Conservation (phyloP, 1,140 invertebrate species). For the Nixonia krombeini region DNA sequence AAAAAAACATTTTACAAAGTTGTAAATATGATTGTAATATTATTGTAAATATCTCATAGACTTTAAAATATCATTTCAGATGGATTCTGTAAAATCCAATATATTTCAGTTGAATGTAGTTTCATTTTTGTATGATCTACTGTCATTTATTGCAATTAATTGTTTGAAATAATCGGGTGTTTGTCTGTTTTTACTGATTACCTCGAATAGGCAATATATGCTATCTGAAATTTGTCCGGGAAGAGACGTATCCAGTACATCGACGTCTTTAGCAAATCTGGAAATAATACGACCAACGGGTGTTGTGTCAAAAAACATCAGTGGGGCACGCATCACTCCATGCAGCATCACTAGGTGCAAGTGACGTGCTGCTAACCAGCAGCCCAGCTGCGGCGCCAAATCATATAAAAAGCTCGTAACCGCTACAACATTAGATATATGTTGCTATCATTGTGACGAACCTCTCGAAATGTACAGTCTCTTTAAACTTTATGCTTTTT, state of each 20-base stretch:
- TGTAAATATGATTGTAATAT: no score
- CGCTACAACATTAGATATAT: constrained; percentile 75
- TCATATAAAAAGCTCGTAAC: constrained; percentile 78
- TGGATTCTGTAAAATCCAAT: neutral
- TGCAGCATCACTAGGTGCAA: constrained; percentile 84
- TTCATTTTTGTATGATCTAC: neutral
- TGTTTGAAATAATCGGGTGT: neutral
- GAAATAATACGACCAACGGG: constrained; percentile 89
- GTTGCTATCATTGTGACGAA: constrained; percentile 51
- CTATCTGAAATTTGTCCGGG: constrained; percentile 80
- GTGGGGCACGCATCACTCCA: constrained; percentile 81
- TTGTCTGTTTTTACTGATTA: constrained; percentile 70
- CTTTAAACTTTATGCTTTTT: constrained; percentile 4
- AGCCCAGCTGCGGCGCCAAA: constrained; percentile 80
- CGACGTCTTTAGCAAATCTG: constrained; percentile 87
- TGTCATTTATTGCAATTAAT: neutral
- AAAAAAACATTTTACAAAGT: no score
- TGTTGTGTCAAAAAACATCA: constrained; percentile 90
- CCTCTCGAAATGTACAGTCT: no score
- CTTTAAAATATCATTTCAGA: no score
- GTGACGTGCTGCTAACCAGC: constrained; percentile 79
- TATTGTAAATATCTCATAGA: no score
- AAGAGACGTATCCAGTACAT: constrained; percentile 81
- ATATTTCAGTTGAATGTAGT: neutral
- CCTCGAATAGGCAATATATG: constrained; percentile 86